Evolutionary conservation across 2,113 vertebrate genomes (phyloP).

Genomic region (Merops nubicus): DNA sequence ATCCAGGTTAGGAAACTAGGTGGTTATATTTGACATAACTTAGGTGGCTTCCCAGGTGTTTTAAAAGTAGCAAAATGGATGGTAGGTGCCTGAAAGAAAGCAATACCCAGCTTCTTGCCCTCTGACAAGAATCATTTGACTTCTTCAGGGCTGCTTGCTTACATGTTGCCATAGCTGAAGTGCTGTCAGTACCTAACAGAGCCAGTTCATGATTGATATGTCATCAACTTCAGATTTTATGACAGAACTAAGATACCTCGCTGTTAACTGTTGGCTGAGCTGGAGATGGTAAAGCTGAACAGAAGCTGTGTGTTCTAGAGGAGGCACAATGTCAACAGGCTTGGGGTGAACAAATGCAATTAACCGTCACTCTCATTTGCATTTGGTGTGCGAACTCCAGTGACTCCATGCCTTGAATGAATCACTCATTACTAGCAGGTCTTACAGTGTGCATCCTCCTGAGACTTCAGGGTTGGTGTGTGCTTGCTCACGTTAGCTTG

Average conservation of each 20-base stretch:
- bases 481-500: not conserved
- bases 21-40: not conserved
- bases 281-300: not conserved
- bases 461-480: not conserved
- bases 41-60: not conserved
- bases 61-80: not conserved
- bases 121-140: not conserved
- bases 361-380: not conserved
- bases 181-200: not conserved
- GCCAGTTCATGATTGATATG: not conserved
- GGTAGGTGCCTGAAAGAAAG: not conserved
- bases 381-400: not conserved
- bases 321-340: not conserved
- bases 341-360: not conserved
- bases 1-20: not conserved
- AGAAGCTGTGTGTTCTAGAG: not conserved
- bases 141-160: not conserved
- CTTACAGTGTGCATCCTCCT: not conserved
- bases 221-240: not conserved
- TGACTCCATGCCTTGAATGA: not conserved
- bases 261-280: not conserved
- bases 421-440: not conserved
- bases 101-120: not conserved
- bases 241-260: not conserved
- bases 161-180: not conserved